Evolutionary conservation across 2,113 vertebrate genomes (phyloP), one percentile per base, ranked within the genome.

Genomic region (Hemibagrus wyckioides): DNA sequence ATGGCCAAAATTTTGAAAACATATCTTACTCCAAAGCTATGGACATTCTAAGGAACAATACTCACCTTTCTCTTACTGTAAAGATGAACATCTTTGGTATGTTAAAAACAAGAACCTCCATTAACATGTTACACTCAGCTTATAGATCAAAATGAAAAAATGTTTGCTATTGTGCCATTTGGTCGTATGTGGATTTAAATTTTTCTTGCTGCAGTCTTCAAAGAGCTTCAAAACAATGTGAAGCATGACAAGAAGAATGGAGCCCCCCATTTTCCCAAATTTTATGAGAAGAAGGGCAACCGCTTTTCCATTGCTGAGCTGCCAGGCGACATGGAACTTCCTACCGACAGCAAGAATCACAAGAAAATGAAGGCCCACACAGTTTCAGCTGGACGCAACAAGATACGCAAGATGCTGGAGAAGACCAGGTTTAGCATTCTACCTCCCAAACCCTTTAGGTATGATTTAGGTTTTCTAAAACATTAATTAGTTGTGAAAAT

Each of bases 11-110:
- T 93, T 99, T 99, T 95, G 98, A 99, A 92, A 99, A 97, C 92
- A 99, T 99, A 85, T 96, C 97, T 10, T 95, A 96, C 92, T 90
- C 91, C 92, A 99, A 99, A 95, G 98, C 98, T 33, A 92, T 96
- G 87, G 98, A 99, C 94, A 97, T 99, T 90, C 90, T 99, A 56
- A 94, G 90, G 92, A 99, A 98, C 92, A 99, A 99, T 93, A 99
- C 98, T 1, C 98, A 99, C 91, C 96, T 99, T 89, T 97, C 97
- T n/a, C 94, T 99, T 85, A 99, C 97, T 52, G 97, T 98, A 77
- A 99, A 99, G 95, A 99, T 97, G 88, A 99, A 99, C 91, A 99
- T 99, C 93, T 99, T 99, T 89, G 98, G 98, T 99, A 93, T 96
- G 73, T 77, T 73, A 41, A 44, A 54, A 69, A 25, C 11, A 14